Base-by-base conservation (phyloP, 1,140 invertebrate genomes). In the Drosophila sp. region DNA sequence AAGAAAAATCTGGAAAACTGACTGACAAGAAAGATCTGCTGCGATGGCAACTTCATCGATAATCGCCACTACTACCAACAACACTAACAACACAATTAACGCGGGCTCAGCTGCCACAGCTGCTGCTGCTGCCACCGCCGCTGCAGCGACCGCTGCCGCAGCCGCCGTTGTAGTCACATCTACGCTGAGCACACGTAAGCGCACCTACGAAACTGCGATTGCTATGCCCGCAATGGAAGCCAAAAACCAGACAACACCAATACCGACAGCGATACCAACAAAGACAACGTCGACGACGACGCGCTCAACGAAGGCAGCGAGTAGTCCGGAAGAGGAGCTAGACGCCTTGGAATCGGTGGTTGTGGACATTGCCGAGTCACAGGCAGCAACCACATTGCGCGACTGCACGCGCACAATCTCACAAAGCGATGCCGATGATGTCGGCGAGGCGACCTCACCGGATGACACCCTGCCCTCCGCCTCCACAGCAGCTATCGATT, bases 11-110 rank as follows among this genome's bases (percentile, higher is more conserved):
- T 27, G 71, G 34, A 70, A 84, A 86, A 80, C 81, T 84, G 63
- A 45, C 46, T 36, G 40, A 70, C 73, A 56, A 51, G 41, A 54
- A 72, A 89, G 41, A 87, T 72, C 63, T 75, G 67, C 82, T 89
- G 83, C 86, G 76, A 91, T 91, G 90, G 90, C 90, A 89, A 90
- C 90, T 71, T 86, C 90, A 80, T 91, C 90, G 45, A 59, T 91
- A 76, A 79, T 91, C 61, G 21, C 21, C 21, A 21, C 90, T 59
- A 91, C n/a, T n/a, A 73, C 90, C 62, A 91, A 91, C 54, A 89
- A 79, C 54, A 72, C 36, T 54, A 75, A 41, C 67, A 84, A 65
- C 80, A 76, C 90, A 86, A 86, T 91, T 72, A 86, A 84, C 64
- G 80, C 62, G 54, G 78, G 77, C 62, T 48, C 75, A 57, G 43